phyloP scores from a whole-genome alignment of 2,113 vertebrate genomes.

The Anguilla japonica region DNA sequence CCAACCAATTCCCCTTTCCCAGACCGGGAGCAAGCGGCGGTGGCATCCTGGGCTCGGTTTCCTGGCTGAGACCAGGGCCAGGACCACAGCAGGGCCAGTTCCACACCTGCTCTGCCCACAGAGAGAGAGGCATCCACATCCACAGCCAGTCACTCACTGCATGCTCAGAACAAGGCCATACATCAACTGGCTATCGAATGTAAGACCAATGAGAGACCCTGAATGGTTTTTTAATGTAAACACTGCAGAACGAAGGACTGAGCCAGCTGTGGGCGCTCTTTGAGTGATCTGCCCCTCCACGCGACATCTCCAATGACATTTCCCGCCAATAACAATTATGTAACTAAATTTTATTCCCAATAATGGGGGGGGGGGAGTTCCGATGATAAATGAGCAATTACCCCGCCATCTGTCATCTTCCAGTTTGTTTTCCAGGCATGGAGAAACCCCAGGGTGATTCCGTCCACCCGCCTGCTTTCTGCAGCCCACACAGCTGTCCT shows the following conservation, averaged over 20 bases:
- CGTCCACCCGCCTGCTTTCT: background rate
- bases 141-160: constrained; percentile 52
- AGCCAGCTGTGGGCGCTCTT: background rate
- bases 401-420: constrained; percentile 47
- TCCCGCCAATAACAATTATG: constrained; percentile 19
- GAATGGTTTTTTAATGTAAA: background rate
- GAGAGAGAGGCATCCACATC: background rate
- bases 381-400: constrained; percentile 58
- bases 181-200: constrained; percentile 24
- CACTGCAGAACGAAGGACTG: background rate
- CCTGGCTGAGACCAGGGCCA: background rate
- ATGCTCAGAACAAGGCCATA: constrained; percentile 21
- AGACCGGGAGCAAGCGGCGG: background rate
- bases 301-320: constrained; percentile 1
- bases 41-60: background rate
- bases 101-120: background rate
- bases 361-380: constrained; percentile 31
- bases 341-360: constrained; percentile 21
- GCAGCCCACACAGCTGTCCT: constrained; percentile 30
- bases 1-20: background rate
- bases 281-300: background rate
- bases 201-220: background rate
- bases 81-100: background rate
- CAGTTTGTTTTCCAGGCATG: constrained; percentile 42
- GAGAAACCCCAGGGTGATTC: constrained; percentile 31